Base-by-base conservation (phyloP, 2,113 vertebrate genomes). In the Atlantisia rogersi region DNA sequence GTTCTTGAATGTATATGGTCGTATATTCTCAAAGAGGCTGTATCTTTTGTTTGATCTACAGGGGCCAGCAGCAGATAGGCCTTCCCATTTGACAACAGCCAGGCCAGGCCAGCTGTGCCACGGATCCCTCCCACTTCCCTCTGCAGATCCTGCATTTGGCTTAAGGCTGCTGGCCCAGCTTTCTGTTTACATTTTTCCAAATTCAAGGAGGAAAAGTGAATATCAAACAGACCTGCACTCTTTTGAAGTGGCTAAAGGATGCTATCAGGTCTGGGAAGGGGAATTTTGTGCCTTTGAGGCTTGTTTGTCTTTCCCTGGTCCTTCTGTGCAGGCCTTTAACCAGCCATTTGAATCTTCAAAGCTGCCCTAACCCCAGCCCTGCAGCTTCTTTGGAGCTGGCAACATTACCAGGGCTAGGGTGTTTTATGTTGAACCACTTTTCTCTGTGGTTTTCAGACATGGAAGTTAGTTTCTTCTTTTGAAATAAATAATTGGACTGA, bases 211-310 rank as follows among this genome's bases (percentile, higher is more conserved):
- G 92, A 95, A 93, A 92, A 92, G 78, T 65, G 95, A 97, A 97
- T 97, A 96, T 97, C 97, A 97, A 97, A 97, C 96, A 97, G 92
- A 52, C 28, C 85, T 90, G 64, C 1, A 8, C 77, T 73, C 95
- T 96, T 98, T 97, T 97, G 95, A 98, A 97, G 94, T 96, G 94
- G 83, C 79, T 82, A 71, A 80, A 90, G 92, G 86, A 95, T 95
- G 89, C 90, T 94, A 82, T 96, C 94, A 46, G 92, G 69, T 71
- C 78, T 50, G 7, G 75, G 28, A 35, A 20, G 18, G 59, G 76
- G 86, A 8, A 52, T 82, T 82, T 9, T 82, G 81, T 77, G 82
- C 77, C 95, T 96, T 93, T 84, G 90, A 96, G 95, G 92, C 60
- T 94, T 95, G 86, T 97, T 97, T 96, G 94, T 86, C 63, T 94